Conservation (phyloP, 2,888 invertebrate genomes). For the Tromatobia lineatoria region DNA sequence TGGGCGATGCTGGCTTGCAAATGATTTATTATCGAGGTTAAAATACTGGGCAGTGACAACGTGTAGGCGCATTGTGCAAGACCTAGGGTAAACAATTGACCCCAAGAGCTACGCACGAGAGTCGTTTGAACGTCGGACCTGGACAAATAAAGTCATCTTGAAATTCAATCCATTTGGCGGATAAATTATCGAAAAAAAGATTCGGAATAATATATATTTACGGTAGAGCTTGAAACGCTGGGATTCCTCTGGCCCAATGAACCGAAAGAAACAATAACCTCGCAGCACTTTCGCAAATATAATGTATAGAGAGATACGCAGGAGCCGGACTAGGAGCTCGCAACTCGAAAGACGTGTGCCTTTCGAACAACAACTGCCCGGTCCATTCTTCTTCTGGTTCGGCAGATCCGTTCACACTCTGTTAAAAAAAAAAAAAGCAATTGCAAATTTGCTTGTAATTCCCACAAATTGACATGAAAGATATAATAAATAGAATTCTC, state of each 20-base stretch:
- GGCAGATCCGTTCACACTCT: constrained; percentile 83
- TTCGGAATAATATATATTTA: constrained; percentile 82
- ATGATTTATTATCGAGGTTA: constrained; percentile 93
- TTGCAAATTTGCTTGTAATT: neutral
- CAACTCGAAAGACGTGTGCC: constrained; percentile 91
- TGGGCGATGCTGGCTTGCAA: constrained; percentile 91
- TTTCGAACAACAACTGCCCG: constrained; percentile 90
- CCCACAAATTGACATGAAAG: constrained; percentile 5
- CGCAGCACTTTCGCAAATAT: constrained; percentile 98
- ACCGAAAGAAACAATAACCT: constrained; percentile 95
- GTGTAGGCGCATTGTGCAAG: constrained; percentile 94
- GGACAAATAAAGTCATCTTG: constrained; percentile 61
- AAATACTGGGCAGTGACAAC: constrained; percentile 92
- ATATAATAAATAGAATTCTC: neutral
- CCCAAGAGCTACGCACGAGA: constrained; percentile 95
- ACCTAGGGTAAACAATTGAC: constrained; percentile 96
- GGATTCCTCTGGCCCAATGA: constrained; percentile 95
- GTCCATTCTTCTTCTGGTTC: constrained; percentile 85
- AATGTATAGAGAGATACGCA: constrained; percentile 96
- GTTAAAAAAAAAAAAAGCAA: constrained; percentile 48
- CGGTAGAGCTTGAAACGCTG: constrained; percentile 93
- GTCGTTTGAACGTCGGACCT: constrained; percentile 94
- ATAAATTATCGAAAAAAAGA: constrained; percentile 26
- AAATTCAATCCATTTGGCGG: neutral
- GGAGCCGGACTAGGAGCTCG: constrained; percentile 93